Base-by-base conservation (phyloP, 1,140 invertebrate species). In the Sitobion miscanthi region DNA sequence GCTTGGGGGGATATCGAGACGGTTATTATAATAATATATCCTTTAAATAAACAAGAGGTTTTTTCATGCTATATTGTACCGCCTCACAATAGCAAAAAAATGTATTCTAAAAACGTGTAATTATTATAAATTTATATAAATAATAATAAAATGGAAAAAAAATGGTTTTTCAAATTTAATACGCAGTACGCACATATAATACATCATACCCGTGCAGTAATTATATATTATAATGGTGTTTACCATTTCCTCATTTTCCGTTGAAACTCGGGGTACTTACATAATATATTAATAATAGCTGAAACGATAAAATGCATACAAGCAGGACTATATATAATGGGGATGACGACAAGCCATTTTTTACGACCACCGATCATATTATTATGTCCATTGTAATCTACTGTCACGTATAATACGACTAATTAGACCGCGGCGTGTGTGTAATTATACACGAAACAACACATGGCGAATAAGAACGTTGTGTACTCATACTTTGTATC, bases 271-370 rank as follows among this genome's bases (percentile, higher is more conserved):
- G 49, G 49, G 49, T 57, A 25, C 35, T 8, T 45, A 54, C 5
- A 25, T 47, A 47, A 45, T 45, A 47, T 47, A 47, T 30, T n/a
- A n/a, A n/a, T 47, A 30, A 47, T 30, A 82, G 54, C 82, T 90
- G n/a, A 88, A 45, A 69, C 54, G 17, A 90, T 90, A 62, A 52
- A 90, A 90, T 45, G 30, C 3, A 42, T 69, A 86, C 42, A 47
- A 45, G 3, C 23, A 30, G 45, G 45, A 86, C 85, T 3, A 42
- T 42, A 35, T n/a, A 25, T 57, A 57, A 89, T n/a, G 42, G 54
- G 89, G 89, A 90, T 42, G 89, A 90, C 89, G 89, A 90, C 89
- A 90, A 69, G 89, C 89, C 89, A 90, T 69, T 90, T 90, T 57
- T 90, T 90, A 45, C 54, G 54, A 42, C 54, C 25, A 21, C 54